These are phyloP conservation scores for Eilema depressum DNA, from an alignment of 2,888 invertebrate species.

Conservation along the genomic window DNA sequence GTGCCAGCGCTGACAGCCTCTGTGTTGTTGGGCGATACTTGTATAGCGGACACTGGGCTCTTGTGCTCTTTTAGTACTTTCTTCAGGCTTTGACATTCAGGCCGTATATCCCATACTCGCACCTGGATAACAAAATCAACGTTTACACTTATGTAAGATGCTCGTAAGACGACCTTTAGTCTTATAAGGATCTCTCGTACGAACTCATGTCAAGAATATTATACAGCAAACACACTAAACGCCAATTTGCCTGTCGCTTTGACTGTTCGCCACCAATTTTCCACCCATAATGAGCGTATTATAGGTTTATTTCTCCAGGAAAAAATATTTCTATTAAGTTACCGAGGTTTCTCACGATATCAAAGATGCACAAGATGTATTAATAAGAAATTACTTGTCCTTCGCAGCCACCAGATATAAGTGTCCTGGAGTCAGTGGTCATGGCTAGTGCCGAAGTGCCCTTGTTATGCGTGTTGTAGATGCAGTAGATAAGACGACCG, in stretches of 20 bases:
- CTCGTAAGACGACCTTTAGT: too few species aligned
- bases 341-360: too few species aligned
- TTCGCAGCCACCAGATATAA: constrained; percentile 96
- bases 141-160: not conserved
- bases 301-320: too few species aligned
- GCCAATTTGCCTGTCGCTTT: too few species aligned
- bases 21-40: constrained; percentile 91
- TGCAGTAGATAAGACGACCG: constrained; percentile 93
- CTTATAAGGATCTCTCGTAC: too few species aligned
- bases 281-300: too few species aligned
- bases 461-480: constrained; percentile 96
- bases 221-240: too few species aligned
- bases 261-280: too few species aligned
- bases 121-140: constrained; percentile 75
- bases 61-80: constrained; percentile 96
- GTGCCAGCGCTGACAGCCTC: constrained; percentile 96
- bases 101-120: constrained; percentile 92
- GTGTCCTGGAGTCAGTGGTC: constrained; percentile 89
- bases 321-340: too few species aligned
- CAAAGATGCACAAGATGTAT: too few species aligned
- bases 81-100: constrained; percentile 89
- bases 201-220: too few species aligned
- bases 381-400: constrained; percentile 91
- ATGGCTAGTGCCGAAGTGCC: constrained; percentile 94
- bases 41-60: constrained; percentile 94